Conservation (phyloP, 2,888 invertebrate species). For the Eilema caniola region DNA sequence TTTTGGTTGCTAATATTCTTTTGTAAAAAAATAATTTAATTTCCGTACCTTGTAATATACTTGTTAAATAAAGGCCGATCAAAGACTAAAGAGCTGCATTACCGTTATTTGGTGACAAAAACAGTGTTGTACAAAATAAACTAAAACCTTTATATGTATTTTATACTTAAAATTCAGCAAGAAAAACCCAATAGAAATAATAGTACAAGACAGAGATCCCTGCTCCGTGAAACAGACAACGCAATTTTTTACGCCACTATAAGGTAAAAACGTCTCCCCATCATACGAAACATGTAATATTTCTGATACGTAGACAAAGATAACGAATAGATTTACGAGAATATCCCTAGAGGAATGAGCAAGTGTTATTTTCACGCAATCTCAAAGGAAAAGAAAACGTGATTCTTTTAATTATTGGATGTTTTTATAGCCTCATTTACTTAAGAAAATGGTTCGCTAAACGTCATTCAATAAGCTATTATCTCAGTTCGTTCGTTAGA, state of each 20-base stretch:
- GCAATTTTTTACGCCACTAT: background rate
- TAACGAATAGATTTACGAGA: constrained; percentile 23
- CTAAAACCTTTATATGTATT: too few relatives aligned
- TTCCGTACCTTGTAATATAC: background rate
- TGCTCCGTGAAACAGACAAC: background rate
- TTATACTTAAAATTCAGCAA: background rate
- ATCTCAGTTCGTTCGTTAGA: too few relatives aligned
- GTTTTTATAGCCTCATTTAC: background rate
- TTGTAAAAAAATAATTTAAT: too few relatives aligned
- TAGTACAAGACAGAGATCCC: background rate
- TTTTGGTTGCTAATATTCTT: too few relatives aligned
- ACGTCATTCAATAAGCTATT: too few relatives aligned
- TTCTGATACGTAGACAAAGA: constrained; percentile 24
- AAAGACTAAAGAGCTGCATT: background rate
- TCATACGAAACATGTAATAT: background rate
- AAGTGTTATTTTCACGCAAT: constrained; percentile 49
- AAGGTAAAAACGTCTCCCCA: constrained; percentile 6
- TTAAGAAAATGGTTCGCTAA: too few relatives aligned
- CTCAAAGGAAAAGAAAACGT: constrained; percentile 32
- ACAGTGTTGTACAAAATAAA: background rate
- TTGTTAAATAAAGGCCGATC: background rate
- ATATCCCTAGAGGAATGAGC: constrained; percentile 36
- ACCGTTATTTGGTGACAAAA: background rate
- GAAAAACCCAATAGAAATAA: background rate
- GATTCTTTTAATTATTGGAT: constrained; percentile 17